Evolutionary conservation across 1,140 invertebrate genomes (phyloP).

Genomic region (Drosophila lacteicornis): DNA sequence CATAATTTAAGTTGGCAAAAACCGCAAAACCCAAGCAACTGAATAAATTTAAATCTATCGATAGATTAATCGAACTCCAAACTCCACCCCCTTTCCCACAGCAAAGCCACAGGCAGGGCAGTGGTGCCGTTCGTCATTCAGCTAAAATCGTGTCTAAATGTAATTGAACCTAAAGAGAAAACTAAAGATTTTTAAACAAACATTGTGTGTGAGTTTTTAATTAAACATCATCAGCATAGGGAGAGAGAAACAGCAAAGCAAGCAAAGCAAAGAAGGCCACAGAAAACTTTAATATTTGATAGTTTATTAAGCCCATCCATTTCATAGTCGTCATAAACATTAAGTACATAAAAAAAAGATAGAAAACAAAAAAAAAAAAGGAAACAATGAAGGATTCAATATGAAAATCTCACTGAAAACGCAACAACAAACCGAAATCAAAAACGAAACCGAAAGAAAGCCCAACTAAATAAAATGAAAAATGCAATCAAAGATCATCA

Average conservation of each 20-base stretch:
- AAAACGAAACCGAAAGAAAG: conserved; percentile 40
- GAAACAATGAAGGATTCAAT: conserved; percentile 30
- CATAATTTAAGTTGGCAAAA: conserved; percentile 77
- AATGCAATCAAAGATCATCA: conserved; percentile 67
- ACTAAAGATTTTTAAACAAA: conserved; percentile 79
- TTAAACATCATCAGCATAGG: conserved; percentile 61
- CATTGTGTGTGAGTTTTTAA: conserved; percentile 75
- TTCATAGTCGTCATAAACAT: conserved; percentile 81
- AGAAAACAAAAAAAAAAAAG: conserved; percentile 33
- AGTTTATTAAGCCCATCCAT: conserved; percentile 82
- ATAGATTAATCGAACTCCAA: conserved; percentile 53
- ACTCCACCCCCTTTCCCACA: conserved; percentile 17
- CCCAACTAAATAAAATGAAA: conserved; percentile 40
- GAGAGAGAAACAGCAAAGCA: conserved; percentile 31
- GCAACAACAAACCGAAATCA: conserved; percentile 19
- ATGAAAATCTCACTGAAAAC: conserved; percentile 65
- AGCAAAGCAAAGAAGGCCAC: conserved; percentile 44
- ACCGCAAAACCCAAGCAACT: conserved; percentile 53
- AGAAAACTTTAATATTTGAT: conserved; percentile 76
- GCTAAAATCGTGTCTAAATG: conserved; percentile 81
- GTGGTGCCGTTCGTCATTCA: conserved; percentile 52
- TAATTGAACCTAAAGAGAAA: conserved; percentile 71
- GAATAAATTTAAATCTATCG: conserved; percentile 62
- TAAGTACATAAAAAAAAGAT: conserved; percentile 66
- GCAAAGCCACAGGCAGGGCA: conserved; percentile 32